These are phyloP conservation scores for Carpatolechia fugitivella DNA, from an alignment of 2,888 invertebrate genomes.

Conservation along the genomic window DNA sequence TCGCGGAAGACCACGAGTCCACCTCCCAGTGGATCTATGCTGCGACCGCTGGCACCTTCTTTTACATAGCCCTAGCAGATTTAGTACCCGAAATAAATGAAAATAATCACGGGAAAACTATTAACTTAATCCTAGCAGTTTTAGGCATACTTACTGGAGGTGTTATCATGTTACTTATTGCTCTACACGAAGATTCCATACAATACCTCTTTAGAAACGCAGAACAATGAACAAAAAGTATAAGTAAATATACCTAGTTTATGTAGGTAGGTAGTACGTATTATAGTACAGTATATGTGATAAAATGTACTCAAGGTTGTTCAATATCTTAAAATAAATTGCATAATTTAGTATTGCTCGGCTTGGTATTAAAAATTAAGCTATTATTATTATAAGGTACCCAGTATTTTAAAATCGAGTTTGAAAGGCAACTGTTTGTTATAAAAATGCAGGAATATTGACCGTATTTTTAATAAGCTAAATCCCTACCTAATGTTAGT, in stretches of 20 bases:
- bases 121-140: constrained; percentile 81
- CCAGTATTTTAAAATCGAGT: neutral
- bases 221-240: constrained; percentile 55
- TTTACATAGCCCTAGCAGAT: constrained; percentile 89
- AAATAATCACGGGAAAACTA: constrained; percentile 71
- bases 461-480: neutral
- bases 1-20: constrained; percentile 83
- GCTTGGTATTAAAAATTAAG: neutral
- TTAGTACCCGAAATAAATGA: constrained; percentile 83
- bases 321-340: constrained; percentile 21
- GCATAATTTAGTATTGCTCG: neutral
- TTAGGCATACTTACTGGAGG: constrained; percentile 84
- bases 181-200: constrained; percentile 83
- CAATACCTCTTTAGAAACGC: constrained; percentile 71
- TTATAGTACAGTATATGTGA: constrained; percentile 36
- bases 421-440: neutral
- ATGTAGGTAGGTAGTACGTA: neutral
- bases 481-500: neutral
- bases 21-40: constrained; percentile 89
- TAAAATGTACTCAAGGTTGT: constrained; percentile 50
- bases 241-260: neutral
- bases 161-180: constrained; percentile 86
- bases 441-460: neutral
- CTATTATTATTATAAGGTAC: too few species aligned
- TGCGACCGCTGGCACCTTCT: constrained; percentile 88